Evolutionary conservation across 2,113 vertebrate species (phyloP), one percentile per base, ranked within the genome.

Genomic region (Caloenas nicobarica): DNA sequence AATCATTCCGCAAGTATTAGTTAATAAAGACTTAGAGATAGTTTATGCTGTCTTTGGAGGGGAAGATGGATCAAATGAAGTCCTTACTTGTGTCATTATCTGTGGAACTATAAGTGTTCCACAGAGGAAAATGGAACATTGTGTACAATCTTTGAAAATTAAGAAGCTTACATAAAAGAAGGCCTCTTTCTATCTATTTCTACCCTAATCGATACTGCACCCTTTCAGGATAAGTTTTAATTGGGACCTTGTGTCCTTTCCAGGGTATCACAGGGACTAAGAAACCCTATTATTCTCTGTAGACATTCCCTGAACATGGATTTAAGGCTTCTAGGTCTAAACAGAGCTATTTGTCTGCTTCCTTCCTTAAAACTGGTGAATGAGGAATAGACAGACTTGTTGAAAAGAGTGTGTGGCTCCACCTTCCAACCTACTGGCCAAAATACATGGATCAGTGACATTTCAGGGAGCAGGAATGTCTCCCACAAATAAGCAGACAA

Each of bases 191-290:
- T 80, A 36, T 73, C 78, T 50, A 36, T 82, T 94, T 54, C 74
- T 81, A 38, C 60, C 40, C 17, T 79, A 94, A 92, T 77, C 78
- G 84, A 80, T 77, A 29, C 25, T 65, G 48, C 65, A 74, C 11
- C 57, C 61, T 83, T 88, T 84, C 86, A 93, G 88, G 53, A 10
- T 54, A 89, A 71, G 50, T 95, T 96, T 61, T 96, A 94, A 88
- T 90, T 94, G 69, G 72, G 91, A 93, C 88, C 88, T 78, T 81
- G 42, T 81, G 69, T 86, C 83, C 88, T 95, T 0, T 4, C 44
- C 83, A 93, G 86, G 81, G 91, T 89, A 93, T 82, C 53, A 83
- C 69, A 80, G 24, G 73, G 51, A 72, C 77, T 66, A 28, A 91
- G 80, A 50, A 81, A 51, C 19, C 13, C 31, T 54, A 19, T 81